A percentile compares a stretch with the other conserved stretches of the same genome.
Evolutionary conservation across 2,113 vertebrate genomes (phyloP).

Genomic region (Motacilla alba): DNA sequence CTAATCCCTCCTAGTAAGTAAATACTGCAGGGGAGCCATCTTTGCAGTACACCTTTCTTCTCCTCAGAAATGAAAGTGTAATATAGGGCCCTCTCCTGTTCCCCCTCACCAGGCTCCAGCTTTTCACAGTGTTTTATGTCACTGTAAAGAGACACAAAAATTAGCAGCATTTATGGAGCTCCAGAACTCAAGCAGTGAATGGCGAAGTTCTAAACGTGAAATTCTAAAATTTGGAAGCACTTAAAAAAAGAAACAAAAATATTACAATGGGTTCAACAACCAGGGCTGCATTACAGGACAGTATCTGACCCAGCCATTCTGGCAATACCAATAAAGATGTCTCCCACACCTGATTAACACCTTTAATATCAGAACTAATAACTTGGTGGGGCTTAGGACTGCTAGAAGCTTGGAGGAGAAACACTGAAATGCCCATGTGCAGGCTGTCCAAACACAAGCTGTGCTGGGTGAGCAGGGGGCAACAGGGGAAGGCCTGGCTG

Average conservation of each 20-base stretch:
- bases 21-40: not conserved
- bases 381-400: not conserved
- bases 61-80: not conserved
- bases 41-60: not conserved
- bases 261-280: not conserved
- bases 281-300: not conserved
- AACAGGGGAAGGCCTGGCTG: not conserved
- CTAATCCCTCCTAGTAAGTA: not conserved
- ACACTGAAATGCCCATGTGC: fast-evolving
- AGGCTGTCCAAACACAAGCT: not conserved
- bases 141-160: not conserved
- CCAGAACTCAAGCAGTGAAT: not conserved
- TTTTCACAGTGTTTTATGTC: not conserved
- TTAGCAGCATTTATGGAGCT: not conserved
- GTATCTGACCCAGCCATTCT: not conserved
- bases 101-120: not conserved
- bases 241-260: not conserved
- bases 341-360: not conserved
- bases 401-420: not conserved
- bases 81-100: not conserved
- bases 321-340: not conserved
- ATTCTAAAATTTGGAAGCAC: not conserved
- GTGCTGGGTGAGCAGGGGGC: not conserved
- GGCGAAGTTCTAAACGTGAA: not conserved
- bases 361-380: not conserved